Base-by-base conservation (phyloP, 2,113 vertebrate species). In the Chiloscyllium plagiosum region DNA sequence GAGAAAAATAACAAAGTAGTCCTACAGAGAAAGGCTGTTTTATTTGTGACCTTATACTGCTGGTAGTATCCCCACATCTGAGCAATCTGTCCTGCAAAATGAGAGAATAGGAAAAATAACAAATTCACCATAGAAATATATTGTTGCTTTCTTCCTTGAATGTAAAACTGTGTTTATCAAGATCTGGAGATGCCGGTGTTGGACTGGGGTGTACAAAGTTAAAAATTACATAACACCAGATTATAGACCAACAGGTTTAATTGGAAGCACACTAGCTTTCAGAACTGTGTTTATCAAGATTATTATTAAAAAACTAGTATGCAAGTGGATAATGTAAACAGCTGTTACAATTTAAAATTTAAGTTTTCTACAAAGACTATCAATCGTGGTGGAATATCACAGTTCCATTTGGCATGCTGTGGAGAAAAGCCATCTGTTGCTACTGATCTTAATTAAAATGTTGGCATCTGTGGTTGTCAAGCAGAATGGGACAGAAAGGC, bases 351-450 rank as follows among this genome's bases (percentile, higher is more conserved):
- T n/a, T n/a, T 17, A 37, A 17, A 93, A 68, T 68, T 93, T 66
- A 6, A 37, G n/a, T 93, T n/a, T 93, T 65, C 89, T 93, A 37
- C 89, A 93, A 93, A 93, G 4, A n/a, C n/a, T 22, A 66, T 61
- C 65, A 42, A 33, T 93, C 33, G 19, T 68, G 33, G 61, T 68
- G 89, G n/a, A 10, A 93, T 93, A 93, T 93, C n/a, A 93, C 66
- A 61, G 89, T 93, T 93, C 37, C 89, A 93, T 66, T 93, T 93
- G 89, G 89, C 89, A 66, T n/a, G 7, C 33, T 10, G 61, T 42
- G 66, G 33, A 93, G 89, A 93, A 66, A 93, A 66, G 15, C 61
- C 89, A 93, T 93, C 89, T 93, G 89, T 37, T 93, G 80, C 80
- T 83, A n/a, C 17, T 37, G 29, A 93, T 66, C 61, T 93, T 93